phyloP scores from a whole-genome alignment of 2,888 invertebrate genomes.

The Agriotes lineatus region DNA sequence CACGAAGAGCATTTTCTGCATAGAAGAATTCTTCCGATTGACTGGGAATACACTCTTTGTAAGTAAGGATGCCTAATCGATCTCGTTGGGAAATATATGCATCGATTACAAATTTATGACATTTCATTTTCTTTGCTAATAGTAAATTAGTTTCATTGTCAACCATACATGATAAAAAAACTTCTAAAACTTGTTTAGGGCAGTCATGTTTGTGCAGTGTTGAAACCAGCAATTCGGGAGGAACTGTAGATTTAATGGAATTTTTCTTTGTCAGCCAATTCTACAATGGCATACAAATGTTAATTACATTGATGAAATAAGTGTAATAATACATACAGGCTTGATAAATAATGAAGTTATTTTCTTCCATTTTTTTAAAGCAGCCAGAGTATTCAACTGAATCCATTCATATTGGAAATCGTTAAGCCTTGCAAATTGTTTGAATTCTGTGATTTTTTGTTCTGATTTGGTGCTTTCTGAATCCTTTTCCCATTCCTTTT shows the following conservation, averaged over 20 bases:
- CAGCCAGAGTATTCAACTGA: conserved; percentile 57
- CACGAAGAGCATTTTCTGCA: conserved; percentile 76
- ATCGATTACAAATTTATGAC: conserved; percentile 77
- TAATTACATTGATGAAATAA: background rate
- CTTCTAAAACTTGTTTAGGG: conserved; percentile 65
- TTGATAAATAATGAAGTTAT: conserved; percentile 56
- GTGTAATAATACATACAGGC: conserved; percentile 57
- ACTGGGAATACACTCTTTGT: conserved; percentile 72
- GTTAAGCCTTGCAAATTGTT: conserved; percentile 58
- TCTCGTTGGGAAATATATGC: conserved; percentile 73
- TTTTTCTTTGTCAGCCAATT: conserved; percentile 69
- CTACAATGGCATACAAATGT: conserved; percentile 57
- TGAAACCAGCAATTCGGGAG: conserved; percentile 56
- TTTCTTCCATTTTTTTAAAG: conserved; percentile 57
- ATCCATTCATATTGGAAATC: conserved; percentile 62
- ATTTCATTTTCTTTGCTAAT: conserved; percentile 74
- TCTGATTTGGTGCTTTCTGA: conserved; percentile 52
- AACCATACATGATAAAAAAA: conserved; percentile 56
- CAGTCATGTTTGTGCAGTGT: conserved; percentile 59
- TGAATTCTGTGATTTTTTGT: conserved; percentile 56
- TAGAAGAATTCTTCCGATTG: conserved; percentile 80
- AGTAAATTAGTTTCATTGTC: conserved; percentile 70
- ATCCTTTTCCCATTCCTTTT: conserved; percentile 51
- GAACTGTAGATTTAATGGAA: conserved; percentile 57
- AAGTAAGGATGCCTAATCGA: conserved; percentile 71